Percentiles rank a stretch among this genome's conserved stretches.
Conservation (phyloP, 2,888 invertebrate genomes). For the Cheilosia urbana region DNA sequence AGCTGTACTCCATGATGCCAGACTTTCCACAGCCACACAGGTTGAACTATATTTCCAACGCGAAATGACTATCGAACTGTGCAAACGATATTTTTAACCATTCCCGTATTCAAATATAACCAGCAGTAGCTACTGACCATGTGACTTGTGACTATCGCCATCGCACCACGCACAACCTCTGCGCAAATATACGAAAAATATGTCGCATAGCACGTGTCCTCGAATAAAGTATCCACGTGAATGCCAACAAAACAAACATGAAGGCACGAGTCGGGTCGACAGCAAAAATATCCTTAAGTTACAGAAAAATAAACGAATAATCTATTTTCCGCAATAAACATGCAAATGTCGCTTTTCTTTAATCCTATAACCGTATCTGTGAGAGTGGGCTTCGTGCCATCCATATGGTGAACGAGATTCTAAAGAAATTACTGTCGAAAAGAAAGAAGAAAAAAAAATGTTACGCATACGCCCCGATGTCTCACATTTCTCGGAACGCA, state of each 20-base stretch:
- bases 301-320: conserved; percentile 1
- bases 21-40: neutral
- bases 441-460: conserved; percentile 19
- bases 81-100: conserved; percentile 5
- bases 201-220: conserved; percentile 44
- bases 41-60: neutral
- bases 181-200: conserved; percentile 19
- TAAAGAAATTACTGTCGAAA: conserved; percentile 23
- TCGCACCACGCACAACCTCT: conserved; percentile 5
- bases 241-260: neutral
- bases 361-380: neutral
- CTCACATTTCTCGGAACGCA: conserved; percentile 22
- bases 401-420: conserved; percentile 36
- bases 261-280: conserved; percentile 26
- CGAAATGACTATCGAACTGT: neutral
- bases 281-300: conserved; percentile 17
- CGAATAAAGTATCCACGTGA: conserved; percentile 47
- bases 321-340: conserved; percentile 9
- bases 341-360: conserved; percentile 21
- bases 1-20: neutral
- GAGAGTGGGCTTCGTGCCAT: conserved; percentile 19
- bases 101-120: neutral
- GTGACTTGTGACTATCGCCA: neutral
- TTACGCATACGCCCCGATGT: conserved; percentile 57
- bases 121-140: neutral